These are phyloP conservation scores for Drosophila kohkoa DNA, from an alignment of 1,140 invertebrate species.

Conservation along the genomic window DNA sequence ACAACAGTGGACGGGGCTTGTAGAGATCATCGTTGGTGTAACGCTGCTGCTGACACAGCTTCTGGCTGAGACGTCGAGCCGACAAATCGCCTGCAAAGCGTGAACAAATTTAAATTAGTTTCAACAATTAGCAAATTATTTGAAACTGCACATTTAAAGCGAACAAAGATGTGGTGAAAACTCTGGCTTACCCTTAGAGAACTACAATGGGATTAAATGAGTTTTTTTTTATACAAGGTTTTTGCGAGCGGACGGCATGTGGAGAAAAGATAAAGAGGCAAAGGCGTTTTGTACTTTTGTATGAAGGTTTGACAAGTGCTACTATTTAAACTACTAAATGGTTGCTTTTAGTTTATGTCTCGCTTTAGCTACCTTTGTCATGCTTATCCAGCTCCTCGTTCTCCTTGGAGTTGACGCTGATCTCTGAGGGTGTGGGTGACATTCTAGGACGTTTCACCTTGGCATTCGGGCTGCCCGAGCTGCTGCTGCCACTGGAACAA, in stretches of 20 bases:
- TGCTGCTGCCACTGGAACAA: conserved; percentile 40
- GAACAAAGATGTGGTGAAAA: not conserved
- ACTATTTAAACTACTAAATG: not conserved
- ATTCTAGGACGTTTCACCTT: conserved; percentile 53
- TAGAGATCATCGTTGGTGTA: conserved; percentile 89
- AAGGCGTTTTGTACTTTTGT: conserved; percentile 11
- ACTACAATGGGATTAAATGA: conserved; percentile 15
- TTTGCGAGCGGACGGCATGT: conserved; percentile 60
- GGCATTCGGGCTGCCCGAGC: conserved; percentile 46
- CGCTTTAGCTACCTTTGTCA: conserved; percentile 53
- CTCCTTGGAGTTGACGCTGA: conserved; percentile 79
- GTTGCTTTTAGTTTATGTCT: not conserved
- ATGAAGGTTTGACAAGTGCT: not conserved
- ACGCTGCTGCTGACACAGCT: conserved; percentile 85
- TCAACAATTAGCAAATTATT: not conserved
- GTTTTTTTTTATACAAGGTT: conserved; percentile 16
- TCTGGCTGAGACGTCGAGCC: conserved; percentile 59
- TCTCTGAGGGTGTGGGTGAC: conserved; percentile 74
- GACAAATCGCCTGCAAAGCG: conserved; percentile 46
- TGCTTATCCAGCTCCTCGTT: conserved; percentile 75
- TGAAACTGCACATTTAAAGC: not conserved
- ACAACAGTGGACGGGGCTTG: conserved; percentile 87
- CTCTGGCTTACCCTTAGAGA: conserved; percentile 23
- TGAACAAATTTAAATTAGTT: not conserved
- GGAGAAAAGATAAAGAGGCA: conserved; percentile 54